phyloP scores from a whole-genome alignment of 2,888 invertebrate genomes.

The Mantis religiosa region DNA sequence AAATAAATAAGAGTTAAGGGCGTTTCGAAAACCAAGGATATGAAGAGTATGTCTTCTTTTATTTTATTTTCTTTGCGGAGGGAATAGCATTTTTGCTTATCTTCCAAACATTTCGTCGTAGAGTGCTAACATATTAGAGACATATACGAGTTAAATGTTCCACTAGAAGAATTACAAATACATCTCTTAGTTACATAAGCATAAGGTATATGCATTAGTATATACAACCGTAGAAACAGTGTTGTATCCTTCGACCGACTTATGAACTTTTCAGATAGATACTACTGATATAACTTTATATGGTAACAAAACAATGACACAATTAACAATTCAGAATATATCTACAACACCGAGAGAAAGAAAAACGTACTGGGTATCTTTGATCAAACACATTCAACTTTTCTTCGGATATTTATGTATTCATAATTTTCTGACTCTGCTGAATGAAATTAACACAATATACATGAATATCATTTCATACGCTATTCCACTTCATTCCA shows the following conservation, averaged over 20 bases:
- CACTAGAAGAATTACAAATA: neutral
- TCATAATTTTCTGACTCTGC: neutral
- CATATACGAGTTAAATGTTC: neutral
- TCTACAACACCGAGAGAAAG: neutral
- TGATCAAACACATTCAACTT: neutral
- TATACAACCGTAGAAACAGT: neutral
- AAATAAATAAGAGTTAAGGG: neutral
- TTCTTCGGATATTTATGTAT: neutral
- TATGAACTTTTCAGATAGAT: neutral
- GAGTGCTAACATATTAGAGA: neutral
- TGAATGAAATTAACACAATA: too few relatives aligned
- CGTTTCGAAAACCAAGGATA: neutral
- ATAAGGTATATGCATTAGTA: neutral
- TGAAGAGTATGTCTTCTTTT: neutral
- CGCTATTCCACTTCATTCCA: neutral
- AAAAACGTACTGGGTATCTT: neutral
- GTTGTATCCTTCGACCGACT: neutral
- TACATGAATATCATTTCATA: neutral
- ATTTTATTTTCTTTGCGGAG: neutral
- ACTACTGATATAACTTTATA: neutral
- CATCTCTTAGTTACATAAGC: neutral
- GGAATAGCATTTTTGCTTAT: neutral
- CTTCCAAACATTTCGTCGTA: neutral
- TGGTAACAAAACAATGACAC: neutral
- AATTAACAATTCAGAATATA: neutral